Conservation (phyloP, 2,113 vertebrate species). For the Brachyhypopomus gauderio region DNA sequence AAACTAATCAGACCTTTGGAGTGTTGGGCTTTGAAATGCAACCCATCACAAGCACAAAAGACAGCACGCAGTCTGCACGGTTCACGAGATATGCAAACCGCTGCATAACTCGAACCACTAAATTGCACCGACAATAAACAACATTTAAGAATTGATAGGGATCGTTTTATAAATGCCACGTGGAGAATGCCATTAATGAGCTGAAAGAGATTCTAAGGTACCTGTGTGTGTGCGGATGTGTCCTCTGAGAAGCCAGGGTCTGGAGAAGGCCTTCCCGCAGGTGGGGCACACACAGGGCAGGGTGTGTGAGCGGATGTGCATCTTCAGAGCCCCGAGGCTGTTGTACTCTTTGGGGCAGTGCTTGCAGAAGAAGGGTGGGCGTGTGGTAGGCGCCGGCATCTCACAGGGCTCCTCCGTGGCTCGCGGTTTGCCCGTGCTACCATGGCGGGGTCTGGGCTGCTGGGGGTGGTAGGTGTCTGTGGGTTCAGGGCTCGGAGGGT, state of each 20-base stretch:
- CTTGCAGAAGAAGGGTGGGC: slow-evolving; percentile 87
- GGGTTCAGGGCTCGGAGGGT: slow-evolving; percentile 87
- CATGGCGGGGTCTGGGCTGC: slow-evolving; percentile 51
- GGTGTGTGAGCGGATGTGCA: slow-evolving; percentile 98
- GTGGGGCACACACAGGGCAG: slow-evolving; percentile 95
- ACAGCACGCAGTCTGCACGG: too few relatives aligned
- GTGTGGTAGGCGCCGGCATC: too few relatives aligned
- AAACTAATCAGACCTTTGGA: slow-evolving; percentile 46
- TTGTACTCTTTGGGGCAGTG: slow-evolving; percentile 95
- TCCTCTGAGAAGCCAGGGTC: slow-evolving; percentile 95
- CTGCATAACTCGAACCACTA: too few relatives aligned
- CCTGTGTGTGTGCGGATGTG: slow-evolving; percentile 97
- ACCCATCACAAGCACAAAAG: too few relatives aligned
- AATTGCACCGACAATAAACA: too few relatives aligned
- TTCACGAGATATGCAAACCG: too few relatives aligned
- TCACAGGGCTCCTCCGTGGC: too few relatives aligned
- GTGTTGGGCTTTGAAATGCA: too few relatives aligned
- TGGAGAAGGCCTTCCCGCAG: slow-evolving; percentile 96
- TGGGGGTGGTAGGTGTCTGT: slow-evolving; percentile 81
- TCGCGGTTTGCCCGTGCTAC: too few relatives aligned
- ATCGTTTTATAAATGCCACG: too few relatives aligned
- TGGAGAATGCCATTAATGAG: too few relatives aligned
- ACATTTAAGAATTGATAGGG: too few relatives aligned
- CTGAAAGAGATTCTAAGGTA: slow-evolving; percentile 50
- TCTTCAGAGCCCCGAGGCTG: slow-evolving; percentile 96